Percentiles rank a stretch among this genome's conserved stretches.
phyloP scores from a whole-genome alignment of 1,140 invertebrate genomes.

The Drosophila pruinosa region DNA sequence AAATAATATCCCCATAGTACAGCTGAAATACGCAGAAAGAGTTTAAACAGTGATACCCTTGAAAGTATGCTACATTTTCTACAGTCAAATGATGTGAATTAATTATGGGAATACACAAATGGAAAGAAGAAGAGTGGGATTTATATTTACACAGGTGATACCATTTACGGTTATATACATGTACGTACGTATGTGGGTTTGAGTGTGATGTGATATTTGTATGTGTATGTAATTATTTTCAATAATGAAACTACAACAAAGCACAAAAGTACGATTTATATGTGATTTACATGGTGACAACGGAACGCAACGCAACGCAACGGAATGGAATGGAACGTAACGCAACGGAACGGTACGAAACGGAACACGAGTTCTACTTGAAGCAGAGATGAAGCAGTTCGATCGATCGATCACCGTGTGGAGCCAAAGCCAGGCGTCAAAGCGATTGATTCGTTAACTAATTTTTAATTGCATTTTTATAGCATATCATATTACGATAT shows the following conservation, averaged over 20 bases:
- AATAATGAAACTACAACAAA: constrained; percentile 79
- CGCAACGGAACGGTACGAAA: constrained; percentile 8
- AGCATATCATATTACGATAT: constrained; percentile 8
- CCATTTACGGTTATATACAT: not conserved
- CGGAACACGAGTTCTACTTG: constrained; percentile 24
- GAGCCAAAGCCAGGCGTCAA: constrained; percentile 48
- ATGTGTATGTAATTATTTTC: constrained; percentile 58
- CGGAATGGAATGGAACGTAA: not conserved
- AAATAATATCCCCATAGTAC: too few species aligned
- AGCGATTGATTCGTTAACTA: constrained; percentile 27
- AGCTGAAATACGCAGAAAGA: too few species aligned
- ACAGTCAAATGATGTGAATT: not conserved
- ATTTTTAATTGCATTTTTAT: constrained; percentile 35
- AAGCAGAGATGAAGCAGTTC: constrained; percentile 45
- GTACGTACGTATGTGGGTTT: not conserved
- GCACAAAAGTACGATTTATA: constrained; percentile 46
- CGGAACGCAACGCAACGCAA: not conserved
- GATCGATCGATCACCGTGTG: constrained; percentile 33
- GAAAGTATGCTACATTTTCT: constrained; percentile 4
- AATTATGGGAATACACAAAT: not conserved
- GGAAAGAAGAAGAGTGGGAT: not conserved
- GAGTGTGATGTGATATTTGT: constrained; percentile 11
- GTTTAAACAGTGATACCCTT: not conserved
- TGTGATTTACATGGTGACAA: constrained; percentile 31
- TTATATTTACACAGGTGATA: constrained; percentile 6